A percentile compares a stretch with the other conserved stretches of the same genome.
phyloP scores from a whole-genome alignment of 2,113 vertebrate genomes.

The Cyanocitta stelleri region DNA sequence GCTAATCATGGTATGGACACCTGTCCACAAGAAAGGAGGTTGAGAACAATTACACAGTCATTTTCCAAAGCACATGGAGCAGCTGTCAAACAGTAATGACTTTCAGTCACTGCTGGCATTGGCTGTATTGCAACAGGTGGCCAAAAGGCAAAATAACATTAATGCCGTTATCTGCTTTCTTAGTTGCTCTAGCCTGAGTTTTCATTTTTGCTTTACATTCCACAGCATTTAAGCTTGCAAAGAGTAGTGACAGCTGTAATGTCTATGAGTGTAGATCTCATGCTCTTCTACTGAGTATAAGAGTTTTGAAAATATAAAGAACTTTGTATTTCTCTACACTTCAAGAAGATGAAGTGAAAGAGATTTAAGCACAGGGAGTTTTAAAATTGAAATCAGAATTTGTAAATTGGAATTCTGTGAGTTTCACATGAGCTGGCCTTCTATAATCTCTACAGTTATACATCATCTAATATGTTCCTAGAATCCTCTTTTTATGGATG shows the following conservation, averaged over 20 bases:
- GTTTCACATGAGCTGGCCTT: background rate
- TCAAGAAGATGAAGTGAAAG: background rate
- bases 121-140: constrained; percentile 1
- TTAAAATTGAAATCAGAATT: background rate
- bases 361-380: background rate
- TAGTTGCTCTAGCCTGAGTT: background rate
- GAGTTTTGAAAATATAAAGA: background rate
- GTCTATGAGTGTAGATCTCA: background rate
- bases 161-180: background rate
- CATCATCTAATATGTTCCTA: background rate
- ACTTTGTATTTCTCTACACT: background rate
- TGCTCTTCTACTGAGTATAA: background rate
- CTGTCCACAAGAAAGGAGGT: constrained; percentile 37
- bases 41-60: constrained; percentile 32
- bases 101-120: constrained; percentile 1
- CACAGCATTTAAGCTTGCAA: background rate
- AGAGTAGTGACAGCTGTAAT: background rate
- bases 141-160: constrained; percentile 20
- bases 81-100: constrained; percentile 48
- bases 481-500: background rate
- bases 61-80: constrained; percentile 34
- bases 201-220: background rate
- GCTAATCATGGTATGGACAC: constrained; percentile 57
- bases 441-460: background rate
- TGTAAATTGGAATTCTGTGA: background rate